A percentile compares a stretch with the other conserved stretches of the same genome.
These are phyloP conservation scores for Pollenia labialis DNA, from an alignment of 2,888 invertebrate species.

Conservation along the genomic window DNA sequence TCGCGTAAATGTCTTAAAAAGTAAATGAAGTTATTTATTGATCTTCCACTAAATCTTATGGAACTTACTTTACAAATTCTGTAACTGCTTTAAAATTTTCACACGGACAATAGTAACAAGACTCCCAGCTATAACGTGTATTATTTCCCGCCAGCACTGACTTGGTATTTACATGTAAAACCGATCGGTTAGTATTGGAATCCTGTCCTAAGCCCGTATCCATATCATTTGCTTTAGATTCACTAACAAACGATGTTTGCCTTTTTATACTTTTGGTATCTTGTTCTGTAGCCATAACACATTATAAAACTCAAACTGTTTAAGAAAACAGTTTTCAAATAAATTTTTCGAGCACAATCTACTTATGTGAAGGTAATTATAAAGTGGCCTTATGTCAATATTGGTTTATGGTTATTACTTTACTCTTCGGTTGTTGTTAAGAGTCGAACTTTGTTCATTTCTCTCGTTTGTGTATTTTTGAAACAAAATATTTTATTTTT, in stretches of 20 bases:
- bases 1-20: constrained; percentile 89
- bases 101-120: constrained; percentile 87
- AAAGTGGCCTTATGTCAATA: constrained; percentile 61
- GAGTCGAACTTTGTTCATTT: neutral
- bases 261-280: constrained; percentile 45
- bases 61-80: constrained; percentile 87
- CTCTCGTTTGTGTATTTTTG: neutral
- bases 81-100: constrained; percentile 86
- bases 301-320: constrained; percentile 40
- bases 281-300: constrained; percentile 71
- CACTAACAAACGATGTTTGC: constrained; percentile 45
- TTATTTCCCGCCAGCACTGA: neutral
- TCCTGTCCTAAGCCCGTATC: neutral
- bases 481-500: neutral
- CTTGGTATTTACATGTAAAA: constrained; percentile 12
- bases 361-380: constrained; percentile 1
- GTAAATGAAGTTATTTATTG: neutral
- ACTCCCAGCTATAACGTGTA: constrained; percentile 84
- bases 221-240: neutral
- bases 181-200: neutral
- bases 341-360: constrained; percentile 16
- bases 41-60: neutral
- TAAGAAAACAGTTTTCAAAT: neutral
- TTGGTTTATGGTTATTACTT: constrained; percentile 22
- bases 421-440: neutral